phyloP scores from a whole-genome alignment of 2,113 vertebrate species.

The Ictalurus punctatus region DNA sequence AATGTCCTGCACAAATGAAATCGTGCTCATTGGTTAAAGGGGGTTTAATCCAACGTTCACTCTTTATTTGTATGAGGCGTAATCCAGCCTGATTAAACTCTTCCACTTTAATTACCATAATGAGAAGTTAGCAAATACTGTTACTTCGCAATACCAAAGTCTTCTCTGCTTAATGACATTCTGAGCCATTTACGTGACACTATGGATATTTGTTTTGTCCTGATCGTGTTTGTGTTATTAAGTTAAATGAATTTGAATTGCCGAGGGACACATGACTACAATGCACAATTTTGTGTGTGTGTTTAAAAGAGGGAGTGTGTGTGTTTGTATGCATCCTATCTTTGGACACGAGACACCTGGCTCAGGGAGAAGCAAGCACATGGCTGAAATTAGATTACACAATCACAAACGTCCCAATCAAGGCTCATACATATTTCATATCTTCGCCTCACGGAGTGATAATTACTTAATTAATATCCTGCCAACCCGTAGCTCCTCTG shows the following conservation, averaged over 20 bases:
- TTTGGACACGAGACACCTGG: constrained; percentile 58
- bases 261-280: constrained; percentile 8
- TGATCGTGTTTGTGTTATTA: constrained; percentile 12
- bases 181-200: constrained; percentile 30
- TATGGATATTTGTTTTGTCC: constrained; percentile 39
- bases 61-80: constrained; percentile 69
- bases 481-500: constrained; percentile 62
- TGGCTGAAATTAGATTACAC: constrained; percentile 75
- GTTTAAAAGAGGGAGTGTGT: constrained; percentile 8
- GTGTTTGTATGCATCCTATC: constrained; percentile 17
- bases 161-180: neutral
- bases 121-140: constrained; percentile 45
- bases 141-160: neutral
- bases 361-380: constrained; percentile 57
- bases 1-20: constrained; percentile 65
- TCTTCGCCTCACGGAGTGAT: constrained; percentile 64
- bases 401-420: constrained; percentile 76
- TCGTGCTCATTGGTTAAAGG: constrained; percentile 66
- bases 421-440: constrained; percentile 77
- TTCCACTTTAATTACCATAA: constrained; percentile 69
- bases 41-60: constrained; percentile 67
- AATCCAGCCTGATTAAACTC: constrained; percentile 69
- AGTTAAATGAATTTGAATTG: constrained; percentile 26
- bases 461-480: constrained; percentile 82
- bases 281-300: constrained; percentile 12